Evolutionary conservation across 2,797 vertebrate genomes (phyloP), one percentile per base, ranked within the genome.

Genomic region (Enteromius radiatus): DNA sequence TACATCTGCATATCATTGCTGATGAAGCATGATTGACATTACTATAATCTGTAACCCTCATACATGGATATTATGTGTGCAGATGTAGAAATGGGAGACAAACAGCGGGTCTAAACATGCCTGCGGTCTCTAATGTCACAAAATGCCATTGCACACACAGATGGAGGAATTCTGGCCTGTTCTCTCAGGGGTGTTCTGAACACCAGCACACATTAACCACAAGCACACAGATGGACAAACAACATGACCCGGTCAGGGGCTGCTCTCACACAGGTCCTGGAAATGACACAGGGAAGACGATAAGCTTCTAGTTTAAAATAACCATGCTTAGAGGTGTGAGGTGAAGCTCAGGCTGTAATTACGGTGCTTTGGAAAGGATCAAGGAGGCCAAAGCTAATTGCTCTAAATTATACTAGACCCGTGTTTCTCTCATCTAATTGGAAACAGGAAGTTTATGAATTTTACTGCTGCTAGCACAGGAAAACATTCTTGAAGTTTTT

Each of bases 331-430:
- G 73, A 54, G 74, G 67, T 81, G 77, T 80, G 80, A 83, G 61
- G 80, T 65, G 76, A 82, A 74, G 76, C 67, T 84, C 73, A 28
- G 59, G 56, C 78, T 77, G 75, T 84, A 86, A 84, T 87, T 84
- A 77, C 68, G 26, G 5, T 77, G 47, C 65, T 88, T 86, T 82
- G 79, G 47, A 86, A 74, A 74, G 80, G 68, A 85, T 69, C 80
- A 84, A 31, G 74, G 45, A 52, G 56, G 67, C 77, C 59, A 77
- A 38, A 74, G 78, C 59, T 82, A 84, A 82, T 41, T 69, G 33
- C 63, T 74, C 78, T 84, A 74, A 86, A 83, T 81, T 82, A 69
- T 63, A 2, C 11, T 28, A 54, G 68, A 82, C 64, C 45, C 54
- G 64, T 84, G 75, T 82, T 84, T 84, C 26, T 80, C 38, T 81